Conservation (phyloP, 2,113 vertebrate genomes). For the Rattus rattus region DNA sequence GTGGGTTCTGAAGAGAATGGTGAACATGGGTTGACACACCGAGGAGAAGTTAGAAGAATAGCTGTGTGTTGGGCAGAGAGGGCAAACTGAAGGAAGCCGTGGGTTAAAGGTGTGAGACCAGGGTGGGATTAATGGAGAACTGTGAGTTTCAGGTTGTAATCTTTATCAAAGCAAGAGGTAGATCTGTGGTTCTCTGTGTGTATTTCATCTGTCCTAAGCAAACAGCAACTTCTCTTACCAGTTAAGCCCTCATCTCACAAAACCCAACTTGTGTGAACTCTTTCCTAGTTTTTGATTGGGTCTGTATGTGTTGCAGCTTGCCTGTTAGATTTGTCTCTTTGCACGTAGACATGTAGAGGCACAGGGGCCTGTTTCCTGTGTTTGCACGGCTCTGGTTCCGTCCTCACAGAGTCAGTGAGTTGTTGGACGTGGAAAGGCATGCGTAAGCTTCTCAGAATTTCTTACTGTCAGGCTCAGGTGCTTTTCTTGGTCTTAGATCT, state of each 20-base stretch:
- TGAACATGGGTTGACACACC: not conserved
- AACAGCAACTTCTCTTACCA: not conserved
- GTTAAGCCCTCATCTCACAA: not conserved
- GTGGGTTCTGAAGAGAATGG: not conserved
- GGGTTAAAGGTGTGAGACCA: not conserved
- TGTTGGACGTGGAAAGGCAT: not conserved
- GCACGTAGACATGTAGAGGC: not conserved
- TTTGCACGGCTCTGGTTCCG: not conserved
- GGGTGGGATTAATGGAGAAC: not conserved
- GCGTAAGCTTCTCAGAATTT: not conserved
- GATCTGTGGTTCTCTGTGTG: not conserved
- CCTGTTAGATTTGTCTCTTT: not conserved
- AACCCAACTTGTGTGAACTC: not conserved
- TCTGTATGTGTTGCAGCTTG: not conserved
- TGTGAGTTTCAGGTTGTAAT: not conserved
- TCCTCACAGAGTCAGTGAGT: not conserved
- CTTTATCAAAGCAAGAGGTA: not conserved
- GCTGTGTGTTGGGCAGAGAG: not conserved
- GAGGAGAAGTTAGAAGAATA: not conserved
- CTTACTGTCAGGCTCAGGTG: not conserved
- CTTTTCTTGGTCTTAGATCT: not conserved
- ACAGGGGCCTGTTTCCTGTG: not conserved
- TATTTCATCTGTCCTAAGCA: slow-evolving; percentile 5
- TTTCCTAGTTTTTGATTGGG: not conserved
- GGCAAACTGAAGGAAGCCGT: not conserved